Percentiles rank a stretch among this genome's conserved stretches.
Conservation (phyloP, 2,797 vertebrate genomes). For the Varecia variegata region DNA sequence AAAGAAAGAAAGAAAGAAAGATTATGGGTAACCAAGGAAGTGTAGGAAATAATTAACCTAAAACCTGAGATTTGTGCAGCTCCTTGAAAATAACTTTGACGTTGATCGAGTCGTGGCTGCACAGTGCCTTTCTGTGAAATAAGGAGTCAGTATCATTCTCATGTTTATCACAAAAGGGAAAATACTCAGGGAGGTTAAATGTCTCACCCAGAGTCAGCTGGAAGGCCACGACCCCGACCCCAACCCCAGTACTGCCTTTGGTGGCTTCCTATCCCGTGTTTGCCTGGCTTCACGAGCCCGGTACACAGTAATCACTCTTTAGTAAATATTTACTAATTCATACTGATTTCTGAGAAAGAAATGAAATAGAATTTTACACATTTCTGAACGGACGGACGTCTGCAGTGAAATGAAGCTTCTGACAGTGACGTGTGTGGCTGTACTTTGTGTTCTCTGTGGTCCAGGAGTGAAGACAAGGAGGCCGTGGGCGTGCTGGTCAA, state of each 20-base stretch:
- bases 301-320: background rate
- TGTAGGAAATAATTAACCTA: background rate
- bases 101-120: fast-evolving
- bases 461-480: conserved; percentile 85
- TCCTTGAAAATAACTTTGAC: background rate
- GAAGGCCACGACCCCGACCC: background rate
- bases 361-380: background rate
- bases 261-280: background rate
- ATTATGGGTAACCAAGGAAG: background rate
- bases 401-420: background rate
- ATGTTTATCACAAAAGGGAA: background rate
- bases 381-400: background rate
- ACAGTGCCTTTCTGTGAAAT: background rate
- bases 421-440: background rate
- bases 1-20: background rate
- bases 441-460: conserved; percentile 34
- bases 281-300: background rate
- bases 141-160: background rate
- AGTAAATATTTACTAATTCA: background rate
- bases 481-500: conserved; percentile 58
- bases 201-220: background rate
- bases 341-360: background rate
- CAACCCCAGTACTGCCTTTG: background rate
- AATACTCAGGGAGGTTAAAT: background rate
- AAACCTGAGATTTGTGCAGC: background rate